Conservation (phyloP, 2,113 vertebrate genomes). For the Megaleporinus macrocephalus region DNA sequence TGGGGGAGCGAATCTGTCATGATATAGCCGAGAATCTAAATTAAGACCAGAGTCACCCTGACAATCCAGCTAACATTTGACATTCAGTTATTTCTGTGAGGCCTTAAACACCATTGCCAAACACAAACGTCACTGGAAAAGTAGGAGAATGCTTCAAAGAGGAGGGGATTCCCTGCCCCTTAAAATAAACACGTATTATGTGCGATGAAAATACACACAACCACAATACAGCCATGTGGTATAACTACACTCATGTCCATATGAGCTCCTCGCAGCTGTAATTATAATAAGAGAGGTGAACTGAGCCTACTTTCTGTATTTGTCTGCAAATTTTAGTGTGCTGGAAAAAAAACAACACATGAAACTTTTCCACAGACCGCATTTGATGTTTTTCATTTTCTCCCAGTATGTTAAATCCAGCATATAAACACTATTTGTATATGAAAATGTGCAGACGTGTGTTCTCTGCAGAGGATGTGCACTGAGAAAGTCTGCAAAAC, state of each 20-base stretch:
- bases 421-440: no score
- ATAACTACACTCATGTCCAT: background rate
- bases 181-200: slow-evolving; percentile 54
- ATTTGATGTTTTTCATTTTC: no score
- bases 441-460: no score
- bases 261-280: slow-evolving; percentile 8
- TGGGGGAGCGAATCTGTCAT: background rate
- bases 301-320: background rate
- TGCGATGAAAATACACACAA: slow-evolving; percentile 50
- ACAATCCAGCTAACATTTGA: slow-evolving; percentile 56
- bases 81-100: slow-evolving; percentile 59
- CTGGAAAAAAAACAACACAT: no score
- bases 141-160: slow-evolving; percentile 38
- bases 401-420: no score
- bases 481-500: no score
- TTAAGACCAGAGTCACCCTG: slow-evolving; percentile 31
- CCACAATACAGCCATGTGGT: background rate
- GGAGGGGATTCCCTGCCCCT: slow-evolving; percentile 48
- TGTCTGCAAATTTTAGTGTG: no score
- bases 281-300: background rate
- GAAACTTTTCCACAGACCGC: no score
- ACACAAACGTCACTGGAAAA: slow-evolving; percentile 51
- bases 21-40: slow-evolving; percentile 20
- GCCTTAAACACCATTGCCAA: slow-evolving; percentile 56
- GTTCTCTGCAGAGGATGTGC: no score